A percentile compares a stretch with the other conserved stretches of the same genome.
phyloP scores from a whole-genome alignment of 2,113 vertebrate genomes.

The Ceyx cyanopectus region DNA sequence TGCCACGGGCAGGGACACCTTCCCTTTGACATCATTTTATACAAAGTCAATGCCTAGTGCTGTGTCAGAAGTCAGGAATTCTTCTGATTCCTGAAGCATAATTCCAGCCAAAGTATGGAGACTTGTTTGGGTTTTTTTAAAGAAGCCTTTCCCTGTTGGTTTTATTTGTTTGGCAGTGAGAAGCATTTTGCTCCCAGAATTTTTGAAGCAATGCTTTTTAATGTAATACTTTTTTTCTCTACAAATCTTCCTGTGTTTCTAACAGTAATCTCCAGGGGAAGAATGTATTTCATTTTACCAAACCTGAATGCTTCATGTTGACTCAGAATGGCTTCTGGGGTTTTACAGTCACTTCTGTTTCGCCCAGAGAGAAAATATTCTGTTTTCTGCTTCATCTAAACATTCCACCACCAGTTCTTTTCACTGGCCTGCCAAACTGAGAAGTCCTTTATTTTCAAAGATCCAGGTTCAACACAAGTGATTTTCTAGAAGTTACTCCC shows the following conservation, averaged over 20 bases:
- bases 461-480: not conserved
- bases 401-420: constrained; percentile 32
- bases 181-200: not conserved
- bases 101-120: not conserved
- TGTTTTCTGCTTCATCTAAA: constrained; percentile 46
- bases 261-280: constrained; percentile 24
- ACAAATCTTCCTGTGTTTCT: constrained; percentile 6
- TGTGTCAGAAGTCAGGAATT: not conserved
- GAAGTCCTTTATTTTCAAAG: constrained; percentile 41
- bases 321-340: constrained; percentile 49
- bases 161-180: not conserved
- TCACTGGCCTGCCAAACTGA: constrained; percentile 4
- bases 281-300: constrained; percentile 57
- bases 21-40: not conserved
- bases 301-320: constrained; percentile 48
- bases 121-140: not conserved
- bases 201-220: constrained; percentile 10
- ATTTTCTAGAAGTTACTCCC: not conserved
- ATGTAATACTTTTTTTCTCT: not conserved
- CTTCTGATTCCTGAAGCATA: not conserved
- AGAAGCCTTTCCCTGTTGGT: not conserved
- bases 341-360: constrained; percentile 49
- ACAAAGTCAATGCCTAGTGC: not conserved
- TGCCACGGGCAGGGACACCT: not conserved
- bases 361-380: constrained; percentile 61